Percentiles rank a stretch among this genome's conserved stretches.
Conservation (phyloP, 2,797 vertebrate genomes). For the Pipistrellus pygmaeus region DNA sequence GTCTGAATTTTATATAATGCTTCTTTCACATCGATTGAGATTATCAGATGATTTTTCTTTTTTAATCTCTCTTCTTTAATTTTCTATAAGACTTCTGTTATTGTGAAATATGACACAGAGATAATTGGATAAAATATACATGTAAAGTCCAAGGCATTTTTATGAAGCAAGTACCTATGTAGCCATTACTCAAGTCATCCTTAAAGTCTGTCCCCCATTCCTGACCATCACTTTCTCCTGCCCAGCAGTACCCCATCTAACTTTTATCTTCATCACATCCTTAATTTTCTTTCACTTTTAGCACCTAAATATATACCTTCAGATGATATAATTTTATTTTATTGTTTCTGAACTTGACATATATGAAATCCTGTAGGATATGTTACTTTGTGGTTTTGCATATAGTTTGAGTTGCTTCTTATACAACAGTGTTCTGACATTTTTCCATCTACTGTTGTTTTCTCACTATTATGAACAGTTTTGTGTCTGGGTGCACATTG, state of each 20-base stretch:
- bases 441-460: background rate
- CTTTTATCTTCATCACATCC: background rate
- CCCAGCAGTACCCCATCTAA: background rate
- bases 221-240: too few species aligned
- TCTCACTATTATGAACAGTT: too few species aligned
- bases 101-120: background rate
- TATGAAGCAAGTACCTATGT: background rate
- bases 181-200: too few species aligned
- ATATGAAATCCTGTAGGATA: background rate
- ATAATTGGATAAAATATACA: background rate
- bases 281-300: slow-evolving; percentile 1
- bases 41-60: background rate
- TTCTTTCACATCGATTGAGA: background rate
- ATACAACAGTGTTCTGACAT: background rate
- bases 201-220: fast-evolving
- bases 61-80: background rate
- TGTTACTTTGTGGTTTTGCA: background rate
- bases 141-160: background rate
- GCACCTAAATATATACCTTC: background rate
- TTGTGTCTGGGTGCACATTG: background rate
- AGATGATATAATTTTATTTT: background rate
- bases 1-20: background rate
- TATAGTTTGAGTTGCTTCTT: background rate
- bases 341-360: background rate
- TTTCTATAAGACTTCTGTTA: background rate